Evolutionary conservation across 2,113 vertebrate genomes (phyloP), one percentile per base, ranked within the genome.

Genomic region (Numenius arquata): DNA sequence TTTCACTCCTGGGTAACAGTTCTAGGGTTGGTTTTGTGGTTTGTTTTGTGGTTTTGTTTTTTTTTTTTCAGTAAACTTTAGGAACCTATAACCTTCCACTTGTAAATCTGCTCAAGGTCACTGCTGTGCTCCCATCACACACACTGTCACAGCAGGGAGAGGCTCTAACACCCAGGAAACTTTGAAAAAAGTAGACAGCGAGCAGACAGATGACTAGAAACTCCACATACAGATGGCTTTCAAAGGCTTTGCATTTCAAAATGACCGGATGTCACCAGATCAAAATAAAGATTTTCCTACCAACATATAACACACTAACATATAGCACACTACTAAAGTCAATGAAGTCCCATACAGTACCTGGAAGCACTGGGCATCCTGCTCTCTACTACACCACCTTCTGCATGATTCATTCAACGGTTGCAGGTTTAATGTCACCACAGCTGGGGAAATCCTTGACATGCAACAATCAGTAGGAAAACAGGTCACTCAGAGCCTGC

Each of bases 381-480:
- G 0, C 22, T 18, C 18, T 82, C 52, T 43, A 5, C 40, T 36
- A 30, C 38, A 41, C 47, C 8, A 11, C 25, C 26, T 66, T 38
- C 40, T 21, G 12, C 19, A 4, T 8, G 3, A 7, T 52, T n/a
- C 71, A 29, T 56, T 53, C 29, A 34, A 11, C 16, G 36, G 8
- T 4, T 62, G 41, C 38, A 58, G 53, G 23, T 21, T 77, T 36
- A 27, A 34, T 11, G 22, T 18, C 40, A 36, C 18, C 68, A 17
- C 43, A 43, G 77, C 43, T 76, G 32, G 23, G 13, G 12, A 58
- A 50, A 11, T 4, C 30, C 25, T 65, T 25, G 21, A 11, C 9
- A 5, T 5, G 4, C 0, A 1, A 25, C 36, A 41, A 32, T 11
- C 34, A 3, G 5, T 3, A 65, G 56, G 72, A 75, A 12, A 38